These are phyloP conservation scores for Sepiola atlantica DNA, from an alignment of 2,888 invertebrate genomes.

Conservation along the genomic window DNA sequence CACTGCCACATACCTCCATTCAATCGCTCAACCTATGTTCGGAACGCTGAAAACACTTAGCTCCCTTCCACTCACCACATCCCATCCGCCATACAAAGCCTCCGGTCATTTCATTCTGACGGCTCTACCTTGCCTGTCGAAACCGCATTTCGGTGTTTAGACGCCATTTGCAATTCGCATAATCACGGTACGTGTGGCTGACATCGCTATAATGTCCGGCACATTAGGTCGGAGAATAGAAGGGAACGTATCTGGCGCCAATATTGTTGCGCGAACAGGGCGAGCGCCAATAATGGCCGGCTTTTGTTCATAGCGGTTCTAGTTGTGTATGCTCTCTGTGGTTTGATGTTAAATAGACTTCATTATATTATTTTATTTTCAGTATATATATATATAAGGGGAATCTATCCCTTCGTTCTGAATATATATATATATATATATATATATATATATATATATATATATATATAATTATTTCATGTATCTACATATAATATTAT, in stretches of 20 bases:
- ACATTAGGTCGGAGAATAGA: background rate
- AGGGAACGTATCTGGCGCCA: conserved; percentile 15
- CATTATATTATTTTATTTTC: background rate
- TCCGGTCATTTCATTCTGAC: background rate
- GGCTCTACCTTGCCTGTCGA: conserved; percentile 2
- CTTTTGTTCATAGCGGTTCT: background rate
- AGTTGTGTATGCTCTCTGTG: background rate
- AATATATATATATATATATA: background rate
- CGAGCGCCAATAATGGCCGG: background rate
- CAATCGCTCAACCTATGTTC: background rate
- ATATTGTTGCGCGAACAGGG: background rate
- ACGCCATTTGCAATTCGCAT: conserved; percentile 16
- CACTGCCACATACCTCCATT: background rate
- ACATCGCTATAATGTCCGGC: conserved; percentile 11
- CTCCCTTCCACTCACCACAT: background rate
- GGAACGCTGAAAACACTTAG: background rate
- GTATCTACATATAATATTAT: too few species aligned
- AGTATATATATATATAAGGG: background rate
- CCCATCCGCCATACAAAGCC: background rate
- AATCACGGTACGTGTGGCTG: background rate
- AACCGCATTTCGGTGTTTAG: conserved; percentile 11
- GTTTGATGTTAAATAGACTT: background rate
- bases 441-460: background rate
- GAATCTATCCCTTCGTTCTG: too few species aligned
- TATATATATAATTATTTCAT: background rate